These are phyloP conservation scores for Metopolophium dirhodum DNA, from an alignment of 1,140 invertebrate species.

Conservation along the genomic window DNA sequence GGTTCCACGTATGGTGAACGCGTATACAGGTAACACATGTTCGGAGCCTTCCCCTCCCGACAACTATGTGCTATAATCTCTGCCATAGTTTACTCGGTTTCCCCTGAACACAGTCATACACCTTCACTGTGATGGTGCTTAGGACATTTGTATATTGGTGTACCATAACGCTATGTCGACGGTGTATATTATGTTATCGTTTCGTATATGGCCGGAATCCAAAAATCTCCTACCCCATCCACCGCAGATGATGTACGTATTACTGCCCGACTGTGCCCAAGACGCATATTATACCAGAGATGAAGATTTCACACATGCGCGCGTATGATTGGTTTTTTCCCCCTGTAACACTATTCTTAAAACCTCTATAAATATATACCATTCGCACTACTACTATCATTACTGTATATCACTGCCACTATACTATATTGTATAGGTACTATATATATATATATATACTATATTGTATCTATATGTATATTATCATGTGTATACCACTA, in stretches of 20 bases:
- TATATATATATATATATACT: neutral
- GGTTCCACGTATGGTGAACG: neutral
- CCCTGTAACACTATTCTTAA: neutral
- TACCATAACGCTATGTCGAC: neutral
- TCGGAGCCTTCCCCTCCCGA: neutral
- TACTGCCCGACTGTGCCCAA: neutral
- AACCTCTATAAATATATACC: neutral
- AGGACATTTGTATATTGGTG: neutral
- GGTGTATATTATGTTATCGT: neutral
- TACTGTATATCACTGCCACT: neutral
- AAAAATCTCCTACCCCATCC: neutral
- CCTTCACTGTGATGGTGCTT: neutral
- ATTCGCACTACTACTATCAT: conserved; percentile 16
- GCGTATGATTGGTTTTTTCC: neutral
- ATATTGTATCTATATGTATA: neutral
- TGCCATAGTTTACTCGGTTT: neutral
- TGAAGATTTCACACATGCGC: conserved; percentile 26
- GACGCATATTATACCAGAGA: neutral
- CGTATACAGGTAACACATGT: neutral
- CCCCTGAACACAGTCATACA: neutral
- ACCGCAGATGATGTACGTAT: too few species aligned
- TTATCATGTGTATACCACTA: neutral
- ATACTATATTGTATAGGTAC: neutral
- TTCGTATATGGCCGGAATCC: neutral
- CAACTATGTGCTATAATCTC: neutral